A percentile compares a stretch with the other conserved stretches of the same genome.
Evolutionary conservation across 1,140 invertebrate species (phyloP).

Genomic region (Drepana arcuata): DNA sequence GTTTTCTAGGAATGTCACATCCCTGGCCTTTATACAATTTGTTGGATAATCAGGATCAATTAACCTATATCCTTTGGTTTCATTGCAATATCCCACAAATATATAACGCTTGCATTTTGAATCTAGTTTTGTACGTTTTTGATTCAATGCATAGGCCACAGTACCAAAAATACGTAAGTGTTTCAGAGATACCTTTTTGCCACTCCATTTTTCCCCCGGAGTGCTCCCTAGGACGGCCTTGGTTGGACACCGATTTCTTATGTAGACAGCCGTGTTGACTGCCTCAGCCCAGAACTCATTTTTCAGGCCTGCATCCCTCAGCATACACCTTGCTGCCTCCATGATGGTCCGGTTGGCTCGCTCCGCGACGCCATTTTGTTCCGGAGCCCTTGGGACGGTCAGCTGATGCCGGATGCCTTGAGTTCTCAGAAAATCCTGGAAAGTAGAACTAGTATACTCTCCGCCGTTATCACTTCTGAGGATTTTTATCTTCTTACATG

Average conservation of each 20-base stretch:
- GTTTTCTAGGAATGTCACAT: no score
- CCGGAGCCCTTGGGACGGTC: not conserved
- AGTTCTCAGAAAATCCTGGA: not conserved
- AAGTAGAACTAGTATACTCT: not conserved
- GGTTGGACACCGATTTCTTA: not conserved
- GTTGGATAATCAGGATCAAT: no score
- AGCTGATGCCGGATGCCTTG: not conserved
- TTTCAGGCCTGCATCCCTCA: not conserved
- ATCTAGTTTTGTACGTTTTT: not conserved
- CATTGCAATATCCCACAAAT: no score
- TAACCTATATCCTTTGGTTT: no score
- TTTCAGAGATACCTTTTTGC: not conserved
- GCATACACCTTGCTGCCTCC: not conserved
- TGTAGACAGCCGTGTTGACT: not conserved
- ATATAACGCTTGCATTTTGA: no score
- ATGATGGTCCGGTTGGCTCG: not conserved
- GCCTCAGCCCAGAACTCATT: slow-evolving; percentile 1
- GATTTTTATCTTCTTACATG: slow-evolving; percentile 4
- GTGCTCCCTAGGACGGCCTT: not conserved
- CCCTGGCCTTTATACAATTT: no score
- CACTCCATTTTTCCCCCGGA: not conserved
- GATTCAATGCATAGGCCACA: not conserved
- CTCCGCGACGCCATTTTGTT: slow-evolving; percentile 2
- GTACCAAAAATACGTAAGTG: not conserved
- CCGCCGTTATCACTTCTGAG: slow-evolving; percentile 15